These are phyloP conservation scores for Acyrthosiphon pisum DNA, from an alignment of 1,140 invertebrate species.

Conservation along the genomic window DNA sequence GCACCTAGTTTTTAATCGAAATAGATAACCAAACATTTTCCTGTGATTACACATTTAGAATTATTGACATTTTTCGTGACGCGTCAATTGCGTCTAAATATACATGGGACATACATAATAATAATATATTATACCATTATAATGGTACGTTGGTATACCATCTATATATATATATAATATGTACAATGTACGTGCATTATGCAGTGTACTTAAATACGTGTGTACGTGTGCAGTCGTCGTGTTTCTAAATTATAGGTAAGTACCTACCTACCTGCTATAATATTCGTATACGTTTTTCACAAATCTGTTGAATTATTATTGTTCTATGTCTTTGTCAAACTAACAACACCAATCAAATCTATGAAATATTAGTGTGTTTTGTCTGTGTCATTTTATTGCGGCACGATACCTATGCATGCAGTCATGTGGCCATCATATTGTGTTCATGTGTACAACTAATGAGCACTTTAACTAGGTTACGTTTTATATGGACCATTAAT, in stretches of 20 bases:
- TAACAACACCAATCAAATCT: neutral
- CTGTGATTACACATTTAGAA: neutral
- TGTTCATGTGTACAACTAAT: neutral
- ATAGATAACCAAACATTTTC: neutral
- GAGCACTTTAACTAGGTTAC: neutral
- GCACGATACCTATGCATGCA: neutral
- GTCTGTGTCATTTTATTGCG: neutral
- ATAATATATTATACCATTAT: too few species aligned
- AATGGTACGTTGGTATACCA: too few species aligned
- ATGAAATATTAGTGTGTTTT: neutral
- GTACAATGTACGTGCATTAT: neutral
- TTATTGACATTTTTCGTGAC: neutral
- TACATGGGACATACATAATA: too few species aligned
- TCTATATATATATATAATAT: too few species aligned
- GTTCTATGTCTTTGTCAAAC: neutral
- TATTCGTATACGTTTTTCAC: neutral
- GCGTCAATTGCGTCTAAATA: too few species aligned
- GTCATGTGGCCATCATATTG: neutral
- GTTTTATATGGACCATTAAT: neutral
- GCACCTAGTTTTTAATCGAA: neutral
- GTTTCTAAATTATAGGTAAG: too few species aligned
- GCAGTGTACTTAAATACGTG: neutral
- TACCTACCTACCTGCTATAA: too few species aligned
- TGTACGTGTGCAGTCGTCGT: neutral
- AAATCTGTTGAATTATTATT: neutral